These are phyloP conservation scores for Amiota communis DNA, from an alignment of 2,888 invertebrate species.

Conservation along the genomic window DNA sequence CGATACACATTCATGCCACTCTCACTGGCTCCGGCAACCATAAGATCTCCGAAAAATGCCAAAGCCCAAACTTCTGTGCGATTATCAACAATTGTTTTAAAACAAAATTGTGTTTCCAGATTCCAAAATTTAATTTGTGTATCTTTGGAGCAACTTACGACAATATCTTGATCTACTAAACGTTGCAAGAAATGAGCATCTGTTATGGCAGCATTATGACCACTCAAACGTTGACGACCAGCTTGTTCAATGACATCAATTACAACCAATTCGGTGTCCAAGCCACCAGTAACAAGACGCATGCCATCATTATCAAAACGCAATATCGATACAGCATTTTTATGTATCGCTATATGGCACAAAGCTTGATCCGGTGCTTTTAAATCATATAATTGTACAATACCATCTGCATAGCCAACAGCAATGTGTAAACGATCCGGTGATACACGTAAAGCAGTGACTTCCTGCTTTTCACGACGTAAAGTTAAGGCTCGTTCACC, in stretches of 20 bases:
- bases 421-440: conserved; percentile 87
- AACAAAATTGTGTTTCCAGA: conserved; percentile 94
- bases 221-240: conserved; percentile 90
- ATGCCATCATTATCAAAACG: conserved; percentile 89
- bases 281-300: conserved; percentile 86
- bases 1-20: conserved; percentile 90
- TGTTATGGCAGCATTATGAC: conserved; percentile 93
- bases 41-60: conserved; percentile 82
- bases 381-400: conserved; percentile 87
- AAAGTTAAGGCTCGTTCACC: conserved; percentile 82
- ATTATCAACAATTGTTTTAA: conserved; percentile 93
- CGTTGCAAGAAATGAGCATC: conserved; percentile 82
- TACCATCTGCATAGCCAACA: conserved; percentile 93
- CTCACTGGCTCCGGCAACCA: conserved; percentile 92
- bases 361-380: conserved; percentile 76
- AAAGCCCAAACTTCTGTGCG: conserved; percentile 92
- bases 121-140: conserved; percentile 98
- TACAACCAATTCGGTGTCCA: conserved; percentile 94
- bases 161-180: conserved; percentile 73
- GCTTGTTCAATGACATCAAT: conserved; percentile 96
- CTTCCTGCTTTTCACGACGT: conserved; percentile 86
- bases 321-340: conserved; percentile 85
- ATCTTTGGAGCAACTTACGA: conserved; percentile 92
- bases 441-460: conserved; percentile 83
- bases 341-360: conserved; percentile 86